These are phyloP conservation scores for Alosa alosa DNA, from an alignment of 2,113 vertebrate genomes.

Conservation along the genomic window DNA sequence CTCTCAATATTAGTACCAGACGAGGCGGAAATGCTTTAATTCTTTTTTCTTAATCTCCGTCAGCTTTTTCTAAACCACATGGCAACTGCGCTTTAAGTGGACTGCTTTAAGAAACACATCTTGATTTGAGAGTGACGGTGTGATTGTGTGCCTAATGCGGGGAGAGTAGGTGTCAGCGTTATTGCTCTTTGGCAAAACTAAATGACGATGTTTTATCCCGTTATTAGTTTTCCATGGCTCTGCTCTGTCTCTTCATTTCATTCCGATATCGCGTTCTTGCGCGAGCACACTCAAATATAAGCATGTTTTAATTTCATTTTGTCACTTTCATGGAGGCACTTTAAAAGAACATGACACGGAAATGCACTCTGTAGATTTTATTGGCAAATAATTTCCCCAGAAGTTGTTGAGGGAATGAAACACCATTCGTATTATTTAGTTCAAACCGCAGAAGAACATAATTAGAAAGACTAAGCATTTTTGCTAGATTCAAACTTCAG, in stretches of 20 bases:
- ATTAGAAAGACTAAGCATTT: constrained; percentile 67
- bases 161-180: constrained; percentile 80
- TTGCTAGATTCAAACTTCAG: constrained; percentile 60
- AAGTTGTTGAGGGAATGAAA: constrained; percentile 67
- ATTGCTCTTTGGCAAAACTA: constrained; percentile 82
- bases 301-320: constrained; percentile 89
- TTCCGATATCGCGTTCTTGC: constrained; percentile 72
- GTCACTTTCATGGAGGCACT: constrained; percentile 82
- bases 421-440: constrained; percentile 68
- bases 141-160: constrained; percentile 76
- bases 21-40: constrained; percentile 25
- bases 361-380: constrained; percentile 75
- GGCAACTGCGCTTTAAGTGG: constrained; percentile 75
- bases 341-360: constrained; percentile 76
- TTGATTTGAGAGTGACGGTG: constrained; percentile 78
- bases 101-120: constrained; percentile 73
- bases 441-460: constrained; percentile 61
- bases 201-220: constrained; percentile 85
- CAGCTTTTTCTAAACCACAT: constrained; percentile 58
- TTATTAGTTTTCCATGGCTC: constrained; percentile 83
- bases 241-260: constrained; percentile 72
- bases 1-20: constrained; percentile 25
- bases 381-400: constrained; percentile 72
- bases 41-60: constrained; percentile 28
- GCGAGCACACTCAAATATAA: constrained; percentile 78